phyloP scores from a whole-genome alignment of 2,888 invertebrate genomes.

The Tetramorium bicarinatum region DNA sequence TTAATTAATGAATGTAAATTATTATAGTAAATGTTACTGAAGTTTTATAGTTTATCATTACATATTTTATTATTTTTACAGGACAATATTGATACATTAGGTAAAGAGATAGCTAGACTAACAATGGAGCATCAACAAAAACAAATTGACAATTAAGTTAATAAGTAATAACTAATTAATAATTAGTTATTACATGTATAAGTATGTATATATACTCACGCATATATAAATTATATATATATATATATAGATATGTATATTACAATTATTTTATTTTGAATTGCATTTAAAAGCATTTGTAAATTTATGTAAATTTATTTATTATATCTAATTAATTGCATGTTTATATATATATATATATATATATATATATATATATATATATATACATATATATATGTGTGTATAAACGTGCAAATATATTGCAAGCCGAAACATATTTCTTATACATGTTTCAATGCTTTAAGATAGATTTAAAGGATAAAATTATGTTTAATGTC shows the following conservation, averaged over 20 bases:
- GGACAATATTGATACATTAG: slow-evolving; percentile 94
- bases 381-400: not conserved
- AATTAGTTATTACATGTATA: slow-evolving; percentile 46
- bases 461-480: not conserved
- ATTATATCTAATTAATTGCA: not conserved
- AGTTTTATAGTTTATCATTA: slow-evolving; percentile 42
- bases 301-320: slow-evolving; percentile 26
- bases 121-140: slow-evolving; percentile 84
- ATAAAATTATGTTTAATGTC: not conserved
- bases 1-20: not conserved
- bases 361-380: not conserved
- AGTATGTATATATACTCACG: slow-evolving; percentile 29
- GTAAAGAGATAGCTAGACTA: slow-evolving; percentile 92
- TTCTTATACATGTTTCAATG: not conserved
- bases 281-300: not conserved
- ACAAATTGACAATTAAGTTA: slow-evolving; percentile 61
- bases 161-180: not conserved
- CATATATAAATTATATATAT: slow-evolving; percentile 13
- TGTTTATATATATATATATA: not conserved
- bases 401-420: not conserved
- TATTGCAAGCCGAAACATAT: not conserved
- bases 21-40: not conserved
- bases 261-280: slow-evolving; percentile 9
- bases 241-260: not conserved
- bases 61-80: slow-evolving; percentile 84